Conservation (phyloP, 2,113 vertebrate species). For the Prietella phreatophila region DNA sequence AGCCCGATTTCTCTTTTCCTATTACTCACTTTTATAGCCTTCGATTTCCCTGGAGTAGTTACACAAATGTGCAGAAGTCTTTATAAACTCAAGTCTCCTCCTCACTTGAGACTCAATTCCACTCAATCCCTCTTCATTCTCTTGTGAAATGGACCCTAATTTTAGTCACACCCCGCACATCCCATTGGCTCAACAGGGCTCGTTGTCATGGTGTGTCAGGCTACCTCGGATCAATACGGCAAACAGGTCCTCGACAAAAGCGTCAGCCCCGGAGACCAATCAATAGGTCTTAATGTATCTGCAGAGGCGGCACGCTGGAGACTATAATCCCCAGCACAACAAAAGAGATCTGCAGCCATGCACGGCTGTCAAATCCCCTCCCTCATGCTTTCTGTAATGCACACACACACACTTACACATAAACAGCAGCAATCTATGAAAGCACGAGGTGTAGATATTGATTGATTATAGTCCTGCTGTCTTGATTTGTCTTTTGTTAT, state of each 20-base stretch:
- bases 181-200: slow-evolving; percentile 28
- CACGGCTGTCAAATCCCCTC: slow-evolving; percentile 42
- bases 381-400: slow-evolving; percentile 19
- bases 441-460: slow-evolving; percentile 23
- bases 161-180: slow-evolving; percentile 13
- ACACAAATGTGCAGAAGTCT: not conserved
- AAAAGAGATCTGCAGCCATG: slow-evolving; percentile 38
- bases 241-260: slow-evolving; percentile 67
- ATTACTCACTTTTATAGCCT: not conserved
- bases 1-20: not conserved
- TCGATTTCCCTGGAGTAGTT: not conserved
- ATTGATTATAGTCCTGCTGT: slow-evolving; percentile 9
- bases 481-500: slow-evolving; percentile 19
- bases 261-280: slow-evolving; percentile 66
- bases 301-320: slow-evolving; percentile 65
- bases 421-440: not conserved
- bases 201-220: slow-evolving; percentile 54
- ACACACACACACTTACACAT: slow-evolving; percentile 30
- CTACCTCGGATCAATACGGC: slow-evolving; percentile 69
- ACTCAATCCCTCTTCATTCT: slow-evolving; percentile 1
- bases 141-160: slow-evolving; percentile 24
- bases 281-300: slow-evolving; percentile 72
- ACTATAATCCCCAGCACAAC: slow-evolving; percentile 68
- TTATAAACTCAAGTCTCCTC: slow-evolving; percentile 10
- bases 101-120: not conserved